Percentiles rank a stretch among this genome's conserved stretches.
phyloP scores from a whole-genome alignment of 2,113 vertebrate genomes.

The Chaetorhynchus papuensis region DNA sequence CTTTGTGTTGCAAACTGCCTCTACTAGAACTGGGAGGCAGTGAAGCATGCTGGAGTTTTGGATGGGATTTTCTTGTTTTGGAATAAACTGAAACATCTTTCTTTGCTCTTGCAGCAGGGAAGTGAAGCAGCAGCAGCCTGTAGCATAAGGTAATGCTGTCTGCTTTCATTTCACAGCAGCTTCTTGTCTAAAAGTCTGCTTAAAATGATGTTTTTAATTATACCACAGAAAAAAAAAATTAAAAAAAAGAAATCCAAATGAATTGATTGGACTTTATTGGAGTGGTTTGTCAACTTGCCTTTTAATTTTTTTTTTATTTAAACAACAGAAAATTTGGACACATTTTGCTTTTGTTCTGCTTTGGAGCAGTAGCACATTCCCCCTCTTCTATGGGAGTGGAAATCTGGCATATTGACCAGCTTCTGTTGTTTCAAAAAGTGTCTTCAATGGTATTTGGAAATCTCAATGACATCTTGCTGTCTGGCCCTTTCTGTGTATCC shows the following conservation, averaged over 20 bases:
- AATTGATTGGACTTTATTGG: neutral
- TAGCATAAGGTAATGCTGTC: neutral
- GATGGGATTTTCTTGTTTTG: neutral
- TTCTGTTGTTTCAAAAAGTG: slow-evolving; percentile 22
- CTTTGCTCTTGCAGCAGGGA: neutral
- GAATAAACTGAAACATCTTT: neutral
- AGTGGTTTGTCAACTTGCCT: neutral
- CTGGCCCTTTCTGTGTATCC: neutral
- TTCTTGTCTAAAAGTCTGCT: neutral
- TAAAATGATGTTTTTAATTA: neutral
- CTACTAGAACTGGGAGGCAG: neutral
- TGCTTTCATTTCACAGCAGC: neutral
- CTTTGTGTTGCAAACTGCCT: neutral
- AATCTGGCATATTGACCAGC: neutral
- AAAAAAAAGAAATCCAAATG: neutral
- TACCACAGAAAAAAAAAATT: neutral
- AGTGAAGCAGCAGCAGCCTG: neutral
- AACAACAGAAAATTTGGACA: neutral
- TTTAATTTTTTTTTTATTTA: neutral
- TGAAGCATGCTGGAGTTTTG: neutral
- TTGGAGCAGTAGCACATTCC: slow-evolving; percentile 5
- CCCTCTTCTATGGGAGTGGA: neutral
- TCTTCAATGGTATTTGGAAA: neutral
- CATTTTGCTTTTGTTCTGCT: neutral
- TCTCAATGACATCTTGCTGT: neutral